A percentile compares a stretch with the other conserved stretches of the same genome.
Conservation (phyloP, 2,797 vertebrate genomes). For the Gadopsis bispinosus region DNA sequence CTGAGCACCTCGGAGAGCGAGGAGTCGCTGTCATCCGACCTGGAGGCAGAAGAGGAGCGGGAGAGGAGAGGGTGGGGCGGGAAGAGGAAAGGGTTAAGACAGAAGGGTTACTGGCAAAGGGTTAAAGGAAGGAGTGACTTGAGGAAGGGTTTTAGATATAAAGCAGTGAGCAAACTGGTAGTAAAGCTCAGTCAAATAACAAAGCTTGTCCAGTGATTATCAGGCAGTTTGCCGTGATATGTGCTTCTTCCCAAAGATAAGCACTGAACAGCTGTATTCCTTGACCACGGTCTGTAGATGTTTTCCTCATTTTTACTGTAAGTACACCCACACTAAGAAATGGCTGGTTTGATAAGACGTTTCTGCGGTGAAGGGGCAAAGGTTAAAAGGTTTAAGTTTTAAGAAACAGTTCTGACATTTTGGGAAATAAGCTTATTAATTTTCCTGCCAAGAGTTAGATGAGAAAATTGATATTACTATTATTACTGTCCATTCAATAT, state of each 20-base stretch:
- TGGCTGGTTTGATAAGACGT: conserved; percentile 19
- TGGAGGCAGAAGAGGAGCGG: conserved; percentile 97
- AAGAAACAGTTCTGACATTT: conserved; percentile 25
- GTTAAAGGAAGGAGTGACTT: conserved; percentile 65
- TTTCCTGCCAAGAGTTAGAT: conserved; percentile 3
- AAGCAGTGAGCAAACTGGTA: conserved; percentile 61
- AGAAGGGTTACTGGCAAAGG: conserved; percentile 78
- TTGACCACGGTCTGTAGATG: conserved; percentile 49
- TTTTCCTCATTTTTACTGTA: conserved; percentile 39
- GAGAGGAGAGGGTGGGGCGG: conserved; percentile 70
- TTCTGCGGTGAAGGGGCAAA: conserved; percentile 10
- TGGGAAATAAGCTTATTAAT: conserved; percentile 1
- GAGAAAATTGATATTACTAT: conserved; percentile 3
- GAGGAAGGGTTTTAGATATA: conserved; percentile 56
- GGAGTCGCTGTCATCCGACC: conserved; percentile 99
- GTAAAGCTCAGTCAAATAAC: conserved; percentile 58
- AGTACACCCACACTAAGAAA: conserved; percentile 29
- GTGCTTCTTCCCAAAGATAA: conserved; percentile 3
- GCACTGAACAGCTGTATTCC: conserved; percentile 51
- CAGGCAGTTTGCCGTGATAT: not conserved
- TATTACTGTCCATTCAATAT: not conserved
- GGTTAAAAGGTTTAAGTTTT: conserved; percentile 27
- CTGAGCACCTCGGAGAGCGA: conserved; percentile 99
- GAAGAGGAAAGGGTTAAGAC: conserved; percentile 82
- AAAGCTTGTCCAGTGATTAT: conserved; percentile 49